A percentile compares a stretch with the other conserved stretches of the same genome.
Evolutionary conservation across 2,888 invertebrate genomes (phyloP).

Genomic region (Apocheima hispidaria): DNA sequence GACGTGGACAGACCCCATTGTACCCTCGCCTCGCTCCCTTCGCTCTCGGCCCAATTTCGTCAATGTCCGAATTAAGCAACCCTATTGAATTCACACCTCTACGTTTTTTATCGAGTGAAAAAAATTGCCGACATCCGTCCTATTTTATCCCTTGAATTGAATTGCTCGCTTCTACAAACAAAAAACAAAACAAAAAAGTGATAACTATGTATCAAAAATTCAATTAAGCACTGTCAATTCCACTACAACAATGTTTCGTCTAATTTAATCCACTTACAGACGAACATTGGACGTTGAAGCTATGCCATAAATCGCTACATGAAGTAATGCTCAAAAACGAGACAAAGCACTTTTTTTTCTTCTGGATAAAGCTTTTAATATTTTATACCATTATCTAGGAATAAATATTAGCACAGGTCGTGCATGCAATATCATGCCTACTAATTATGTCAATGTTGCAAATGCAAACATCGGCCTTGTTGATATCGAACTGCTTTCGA

Average conservation of each 20-base stretch:
- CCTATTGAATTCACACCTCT: constrained; percentile 59
- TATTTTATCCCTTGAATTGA: constrained; percentile 16
- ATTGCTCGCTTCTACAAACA: constrained; percentile 1
- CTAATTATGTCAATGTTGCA: constrained; percentile 29
- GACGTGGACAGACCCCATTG: constrained; percentile 68
- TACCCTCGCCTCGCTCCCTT: constrained; percentile 46
- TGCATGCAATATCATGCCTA: neutral
- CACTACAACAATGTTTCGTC: neutral
- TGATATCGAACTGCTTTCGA: constrained; percentile 29
- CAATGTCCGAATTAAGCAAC: constrained; percentile 62
- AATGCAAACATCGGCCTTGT: constrained; percentile 23
- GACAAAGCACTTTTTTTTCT: too few species aligned
- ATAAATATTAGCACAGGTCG: neutral
- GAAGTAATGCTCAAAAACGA: too few species aligned
- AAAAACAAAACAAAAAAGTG: neutral
- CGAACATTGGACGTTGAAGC: too few species aligned
- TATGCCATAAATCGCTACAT: too few species aligned
- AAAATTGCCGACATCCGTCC: constrained; percentile 29
- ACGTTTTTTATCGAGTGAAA: constrained; percentile 44
- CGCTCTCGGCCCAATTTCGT: constrained; percentile 53
- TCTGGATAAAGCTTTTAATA: too few species aligned
- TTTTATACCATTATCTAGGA: too few species aligned
- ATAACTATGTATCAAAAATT: neutral
- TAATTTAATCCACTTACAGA: too few species aligned
- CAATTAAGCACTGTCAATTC: neutral